phyloP scores from a whole-genome alignment of 2,797 vertebrate genomes.

The Pantherophis vulpinus region DNA sequence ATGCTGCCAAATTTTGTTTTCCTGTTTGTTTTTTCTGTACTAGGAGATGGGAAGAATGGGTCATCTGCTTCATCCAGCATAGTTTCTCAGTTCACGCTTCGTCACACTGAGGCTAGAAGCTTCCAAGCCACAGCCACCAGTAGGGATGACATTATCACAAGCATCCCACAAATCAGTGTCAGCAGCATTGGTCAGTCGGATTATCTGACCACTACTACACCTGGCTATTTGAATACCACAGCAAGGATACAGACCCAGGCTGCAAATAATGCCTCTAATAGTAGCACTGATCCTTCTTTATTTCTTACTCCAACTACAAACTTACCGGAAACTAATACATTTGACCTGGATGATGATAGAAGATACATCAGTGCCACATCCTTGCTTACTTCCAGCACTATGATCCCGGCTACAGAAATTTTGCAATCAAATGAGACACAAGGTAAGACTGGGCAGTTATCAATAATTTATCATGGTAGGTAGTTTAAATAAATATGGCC shows the following conservation, averaged over 20 bases:
- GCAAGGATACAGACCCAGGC: neutral
- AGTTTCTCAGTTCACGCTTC: accelerated
- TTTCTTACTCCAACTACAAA: neutral
- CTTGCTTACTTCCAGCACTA: constrained; percentile 15
- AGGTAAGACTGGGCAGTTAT: constrained; percentile 36
- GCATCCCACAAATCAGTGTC: constrained; percentile 6
- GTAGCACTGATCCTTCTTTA: constrained; percentile 32
- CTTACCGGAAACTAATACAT: constrained; percentile 37
- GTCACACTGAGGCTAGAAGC: constrained; percentile 19
- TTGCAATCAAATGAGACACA: neutral
- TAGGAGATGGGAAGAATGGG: constrained; percentile 50
- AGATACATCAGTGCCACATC: constrained; percentile 40
- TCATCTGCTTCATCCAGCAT: constrained; percentile 30
- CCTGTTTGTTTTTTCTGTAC: constrained; percentile 14
- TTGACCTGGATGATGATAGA: constrained; percentile 2
- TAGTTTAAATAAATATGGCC: neutral
- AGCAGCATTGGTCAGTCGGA: constrained; percentile 24
- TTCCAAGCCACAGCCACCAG: constrained; percentile 15
- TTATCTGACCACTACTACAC: neutral
- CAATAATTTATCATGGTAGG: neutral
- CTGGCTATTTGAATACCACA: neutral
- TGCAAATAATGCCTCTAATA: constrained; percentile 18
- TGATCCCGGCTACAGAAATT: neutral
- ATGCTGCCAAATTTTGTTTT: constrained; percentile 5
- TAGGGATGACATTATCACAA: constrained; percentile 34